phyloP scores from a whole-genome alignment of 2,797 vertebrate genomes.

The Clarias platycephalus region DNA sequence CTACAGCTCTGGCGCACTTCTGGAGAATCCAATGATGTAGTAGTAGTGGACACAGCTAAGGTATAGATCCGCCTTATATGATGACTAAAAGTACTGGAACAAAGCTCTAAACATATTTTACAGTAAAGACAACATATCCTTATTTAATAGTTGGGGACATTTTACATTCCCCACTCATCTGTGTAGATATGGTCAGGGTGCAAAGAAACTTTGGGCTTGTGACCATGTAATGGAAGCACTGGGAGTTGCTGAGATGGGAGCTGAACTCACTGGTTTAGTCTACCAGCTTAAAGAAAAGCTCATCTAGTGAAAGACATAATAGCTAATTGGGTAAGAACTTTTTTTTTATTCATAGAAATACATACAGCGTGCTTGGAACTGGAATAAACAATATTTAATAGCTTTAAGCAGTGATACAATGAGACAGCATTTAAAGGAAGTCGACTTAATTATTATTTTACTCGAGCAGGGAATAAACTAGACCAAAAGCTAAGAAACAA shows the following conservation, averaged over 20 bases:
- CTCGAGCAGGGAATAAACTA: slow-evolving; percentile 51
- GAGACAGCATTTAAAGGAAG: slow-evolving; percentile 53
- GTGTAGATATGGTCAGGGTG: slow-evolving; percentile 43
- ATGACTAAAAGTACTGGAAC: slow-evolving; percentile 72
- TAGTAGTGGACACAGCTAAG: slow-evolving; percentile 71
- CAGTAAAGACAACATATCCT: slow-evolving; percentile 69
- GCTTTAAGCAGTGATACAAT: slow-evolving; percentile 63
- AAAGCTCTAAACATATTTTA: slow-evolving; percentile 74
- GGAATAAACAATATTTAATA: slow-evolving; percentile 63
- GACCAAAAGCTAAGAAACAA: slow-evolving; percentile 53
- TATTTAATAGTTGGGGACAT: slow-evolving; percentile 58
- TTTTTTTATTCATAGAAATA: slow-evolving; percentile 62
- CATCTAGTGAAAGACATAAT: slow-evolving; percentile 57
- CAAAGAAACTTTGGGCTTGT: slow-evolving; percentile 7
- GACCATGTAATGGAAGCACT: slow-evolving; percentile 25
- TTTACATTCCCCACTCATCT: slow-evolving; percentile 46
- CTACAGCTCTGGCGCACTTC: slow-evolving; percentile 67
- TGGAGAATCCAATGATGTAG: slow-evolving; percentile 68
- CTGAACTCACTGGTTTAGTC: slow-evolving; percentile 43
- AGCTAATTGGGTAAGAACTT: slow-evolving; percentile 60
- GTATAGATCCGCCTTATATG: slow-evolving; percentile 67
- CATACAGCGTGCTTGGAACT: slow-evolving; percentile 65
- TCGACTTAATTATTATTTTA: slow-evolving; percentile 46
- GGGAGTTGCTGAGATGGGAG: slow-evolving; percentile 40
- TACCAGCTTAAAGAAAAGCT: slow-evolving; percentile 52